These are phyloP conservation scores for Anser brachyrhynchus DNA, from an alignment of 2,113 vertebrate genomes.

Conservation along the genomic window DNA sequence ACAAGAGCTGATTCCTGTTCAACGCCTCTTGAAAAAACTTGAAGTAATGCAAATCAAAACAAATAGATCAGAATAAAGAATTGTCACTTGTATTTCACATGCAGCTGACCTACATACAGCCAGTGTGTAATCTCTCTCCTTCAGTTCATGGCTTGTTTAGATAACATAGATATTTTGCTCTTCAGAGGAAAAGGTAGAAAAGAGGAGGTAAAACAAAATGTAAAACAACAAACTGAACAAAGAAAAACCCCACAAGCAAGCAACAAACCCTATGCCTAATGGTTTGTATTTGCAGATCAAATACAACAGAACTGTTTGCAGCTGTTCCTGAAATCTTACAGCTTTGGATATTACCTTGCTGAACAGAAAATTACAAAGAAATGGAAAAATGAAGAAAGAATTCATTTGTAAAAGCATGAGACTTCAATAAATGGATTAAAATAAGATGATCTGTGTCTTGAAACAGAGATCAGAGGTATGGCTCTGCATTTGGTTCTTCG, in stretches of 20 bases:
- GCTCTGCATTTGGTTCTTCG: neutral
- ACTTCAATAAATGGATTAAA: neutral
- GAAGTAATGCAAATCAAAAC: neutral
- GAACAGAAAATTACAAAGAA: neutral
- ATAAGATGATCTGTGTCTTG: neutral
- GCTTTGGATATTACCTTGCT: neutral
- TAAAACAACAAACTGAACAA: neutral
- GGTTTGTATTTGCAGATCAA: neutral
- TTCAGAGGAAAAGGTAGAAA: neutral
- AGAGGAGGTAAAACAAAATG: neutral
- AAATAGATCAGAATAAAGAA: neutral
- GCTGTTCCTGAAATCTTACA: neutral
- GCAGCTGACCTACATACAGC: neutral
- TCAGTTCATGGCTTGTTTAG: neutral
- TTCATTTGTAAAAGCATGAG: neutral
- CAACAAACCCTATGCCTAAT: neutral
- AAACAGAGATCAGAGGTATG: neutral
- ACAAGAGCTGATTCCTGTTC: neutral
- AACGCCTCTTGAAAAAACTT: neutral
- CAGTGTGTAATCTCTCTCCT: neutral
- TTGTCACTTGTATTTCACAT: neutral
- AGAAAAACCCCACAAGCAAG: neutral
- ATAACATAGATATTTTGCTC: neutral
- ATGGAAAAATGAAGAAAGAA: neutral
- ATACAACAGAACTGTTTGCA: neutral